Percentiles rank a stretch among this genome's conserved stretches.
phyloP scores from a whole-genome alignment of 2,113 vertebrate genomes.

The Gracilinanus agilis region DNA sequence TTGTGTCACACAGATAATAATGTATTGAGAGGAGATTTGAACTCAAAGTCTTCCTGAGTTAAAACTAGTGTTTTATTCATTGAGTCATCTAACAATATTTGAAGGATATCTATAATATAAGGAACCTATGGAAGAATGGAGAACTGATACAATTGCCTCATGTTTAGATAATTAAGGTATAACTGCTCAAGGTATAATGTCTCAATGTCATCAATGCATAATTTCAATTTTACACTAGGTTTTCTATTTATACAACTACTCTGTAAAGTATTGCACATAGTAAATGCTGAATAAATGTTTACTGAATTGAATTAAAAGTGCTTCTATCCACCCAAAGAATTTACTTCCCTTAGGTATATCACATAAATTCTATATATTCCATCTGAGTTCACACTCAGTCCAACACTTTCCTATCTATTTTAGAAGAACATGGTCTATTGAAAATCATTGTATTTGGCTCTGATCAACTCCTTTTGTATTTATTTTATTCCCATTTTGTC shows the following conservation, averaged over 20 bases:
- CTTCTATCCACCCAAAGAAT: neutral
- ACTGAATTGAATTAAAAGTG: neutral
- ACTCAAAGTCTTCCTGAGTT: neutral
- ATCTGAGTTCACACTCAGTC: neutral
- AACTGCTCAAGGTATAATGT: no score
- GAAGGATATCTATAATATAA: neutral
- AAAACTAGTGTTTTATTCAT: neutral
- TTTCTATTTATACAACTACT: neutral
- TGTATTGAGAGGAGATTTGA: neutral
- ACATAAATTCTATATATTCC: neutral
- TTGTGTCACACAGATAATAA: neutral
- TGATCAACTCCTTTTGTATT: neutral
- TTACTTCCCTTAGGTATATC: neutral
- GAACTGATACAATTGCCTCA: neutral
- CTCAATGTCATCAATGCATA: neutral
- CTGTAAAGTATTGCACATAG: neutral
- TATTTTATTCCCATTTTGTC: neutral
- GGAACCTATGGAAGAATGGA: neutral
- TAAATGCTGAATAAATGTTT: no score
- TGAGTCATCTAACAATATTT: neutral
- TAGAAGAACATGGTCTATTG: neutral
- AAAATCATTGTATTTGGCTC: neutral
- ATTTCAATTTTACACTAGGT: neutral
- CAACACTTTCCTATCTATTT: neutral
- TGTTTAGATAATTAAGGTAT: neutral